Evolutionary conservation across 2,113 vertebrate species (phyloP), one percentile per base, ranked within the genome.

Genomic region (Oryctolagus cuniculus): DNA sequence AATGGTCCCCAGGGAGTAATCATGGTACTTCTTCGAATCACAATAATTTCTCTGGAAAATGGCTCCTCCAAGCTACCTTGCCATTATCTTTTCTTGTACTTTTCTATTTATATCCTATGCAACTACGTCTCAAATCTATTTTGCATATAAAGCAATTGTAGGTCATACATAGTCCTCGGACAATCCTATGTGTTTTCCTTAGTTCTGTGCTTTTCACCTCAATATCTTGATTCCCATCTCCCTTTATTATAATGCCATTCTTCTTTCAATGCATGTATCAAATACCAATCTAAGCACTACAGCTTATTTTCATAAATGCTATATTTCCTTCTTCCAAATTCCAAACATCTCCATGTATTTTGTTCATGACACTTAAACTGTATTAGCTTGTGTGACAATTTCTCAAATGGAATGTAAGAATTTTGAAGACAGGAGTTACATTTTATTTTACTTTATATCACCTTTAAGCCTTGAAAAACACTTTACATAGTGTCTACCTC

Each of bases 271-370:
- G 1, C 29, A 64, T 5, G 51, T 49, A 6, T 36, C 21, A 77
- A 63, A 95, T 72, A 17, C 53, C 61, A 90, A 53, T n/a, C 21
- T 82, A 21, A 55, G 25, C 21, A 29, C 64, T 27, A 85, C 8
- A 63, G 16, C 34, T 93, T 69, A 93, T 85, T 66, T 95, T 13
- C 25, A 51, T 94, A 24, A 27, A 79, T 79, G 93, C 83, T 75
- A 34, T 87, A 70, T 90, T 25, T 66, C 16, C 11, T 85, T 73
- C 29, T 91, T 79, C 36, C 53, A 78, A 27, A 80, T 55, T 87
- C 73, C 31, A 87, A 87, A 78, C 15, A 80, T 67, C 7, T 79
- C 1, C n/a, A 19, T 69, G 38, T 24, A 80, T 67, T 29, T n/a
- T 38, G 67, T 84, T 82, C 17, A 53, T 66, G 66, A 79, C 29